Conservation (phyloP, 2,113 vertebrate genomes). For the Istiophorus platypterus region DNA sequence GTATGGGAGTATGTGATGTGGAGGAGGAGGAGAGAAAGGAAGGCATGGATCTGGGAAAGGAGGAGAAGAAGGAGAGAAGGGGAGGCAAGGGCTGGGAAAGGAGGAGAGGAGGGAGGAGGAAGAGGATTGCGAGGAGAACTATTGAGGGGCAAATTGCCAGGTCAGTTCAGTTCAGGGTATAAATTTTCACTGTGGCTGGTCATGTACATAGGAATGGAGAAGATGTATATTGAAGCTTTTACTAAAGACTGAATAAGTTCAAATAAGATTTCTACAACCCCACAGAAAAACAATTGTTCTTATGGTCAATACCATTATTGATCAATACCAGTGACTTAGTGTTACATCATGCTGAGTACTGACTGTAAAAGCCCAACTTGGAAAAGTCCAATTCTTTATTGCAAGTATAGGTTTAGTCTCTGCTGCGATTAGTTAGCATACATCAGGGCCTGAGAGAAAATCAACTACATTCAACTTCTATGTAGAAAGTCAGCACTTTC, state of each 20-base stretch:
- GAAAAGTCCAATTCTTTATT: background rate
- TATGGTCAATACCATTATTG: background rate
- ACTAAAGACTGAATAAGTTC: background rate
- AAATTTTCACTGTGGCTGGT: background rate
- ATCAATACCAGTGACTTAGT: background rate
- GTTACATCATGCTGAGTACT: background rate
- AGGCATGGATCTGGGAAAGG: no score
- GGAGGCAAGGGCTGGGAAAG: no score
- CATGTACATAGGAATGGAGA: no score
- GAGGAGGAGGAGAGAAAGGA: no score
- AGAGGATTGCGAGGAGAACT: no score
- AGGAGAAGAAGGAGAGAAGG: no score
- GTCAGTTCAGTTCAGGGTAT: background rate
- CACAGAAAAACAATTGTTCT: background rate
- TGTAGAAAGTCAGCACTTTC: background rate
- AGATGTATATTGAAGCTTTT: no score
- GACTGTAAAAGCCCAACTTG: background rate
- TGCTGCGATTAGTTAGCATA: no score
- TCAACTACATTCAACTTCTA: background rate
- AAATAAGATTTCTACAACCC: background rate
- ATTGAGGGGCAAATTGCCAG: no score
- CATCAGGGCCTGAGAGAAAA: background rate
- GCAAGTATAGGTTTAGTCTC: no score
- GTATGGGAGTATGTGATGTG: no score
- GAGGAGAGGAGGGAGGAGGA: no score